Conservation (phyloP, 2,113 vertebrate species). For the Tachysurus fulvidraco region DNA sequence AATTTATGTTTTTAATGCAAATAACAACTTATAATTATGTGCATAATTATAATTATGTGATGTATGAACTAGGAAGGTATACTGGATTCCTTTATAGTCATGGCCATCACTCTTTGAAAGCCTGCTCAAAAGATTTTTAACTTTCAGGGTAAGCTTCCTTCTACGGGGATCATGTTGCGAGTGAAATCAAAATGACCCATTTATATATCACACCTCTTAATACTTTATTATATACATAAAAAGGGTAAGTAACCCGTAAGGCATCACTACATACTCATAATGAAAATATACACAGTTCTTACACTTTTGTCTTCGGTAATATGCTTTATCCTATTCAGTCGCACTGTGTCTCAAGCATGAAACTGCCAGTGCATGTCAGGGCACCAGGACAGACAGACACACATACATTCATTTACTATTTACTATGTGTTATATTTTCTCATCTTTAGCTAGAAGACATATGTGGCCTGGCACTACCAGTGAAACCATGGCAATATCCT, state of each 20-base stretch:
- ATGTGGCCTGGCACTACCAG: neutral
- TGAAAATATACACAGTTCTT: neutral
- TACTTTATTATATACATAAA: neutral
- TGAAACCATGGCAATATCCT: neutral
- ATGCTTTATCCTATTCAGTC: neutral
- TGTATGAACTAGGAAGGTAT: neutral
- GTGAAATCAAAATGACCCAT: neutral
- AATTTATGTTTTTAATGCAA: neutral
- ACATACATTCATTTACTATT: neutral
- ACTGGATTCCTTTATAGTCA: neutral
- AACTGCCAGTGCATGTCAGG: neutral
- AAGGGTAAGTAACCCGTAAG: neutral
- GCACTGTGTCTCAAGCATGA: neutral
- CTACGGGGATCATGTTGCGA: neutral
- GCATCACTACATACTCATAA: neutral
- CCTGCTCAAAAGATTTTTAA: neutral
- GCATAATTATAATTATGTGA: neutral
- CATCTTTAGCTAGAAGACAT: neutral
- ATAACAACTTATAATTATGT: no score
- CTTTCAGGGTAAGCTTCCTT: neutral
- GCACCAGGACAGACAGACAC: neutral
- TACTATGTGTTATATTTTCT: neutral
- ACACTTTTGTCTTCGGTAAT: neutral
- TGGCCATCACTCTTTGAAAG: neutral
- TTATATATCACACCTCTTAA: neutral